Percentiles rank a stretch among this genome's conserved stretches.
Evolutionary conservation across 2,113 vertebrate species (phyloP).

Genomic region (Pleuronectes platessa): DNA sequence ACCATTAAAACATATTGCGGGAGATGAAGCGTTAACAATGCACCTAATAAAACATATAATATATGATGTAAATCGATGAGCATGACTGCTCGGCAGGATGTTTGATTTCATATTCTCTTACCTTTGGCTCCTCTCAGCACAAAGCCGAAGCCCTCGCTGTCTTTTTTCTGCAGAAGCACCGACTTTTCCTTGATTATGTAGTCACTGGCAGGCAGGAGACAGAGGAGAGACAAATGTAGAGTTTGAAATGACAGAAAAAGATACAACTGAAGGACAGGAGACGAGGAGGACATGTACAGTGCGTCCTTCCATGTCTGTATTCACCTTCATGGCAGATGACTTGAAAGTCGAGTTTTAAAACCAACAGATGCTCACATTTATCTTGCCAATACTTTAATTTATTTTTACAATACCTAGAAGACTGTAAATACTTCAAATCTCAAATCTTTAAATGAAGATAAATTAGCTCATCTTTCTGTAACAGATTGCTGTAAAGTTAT

Average conservation of each 20-base stretch:
- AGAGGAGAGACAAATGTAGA: conserved; percentile 10
- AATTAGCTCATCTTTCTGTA: neutral
- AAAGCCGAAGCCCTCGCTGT: conserved; percentile 95
- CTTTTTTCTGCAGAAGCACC: conserved; percentile 93
- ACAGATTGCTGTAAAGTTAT: neutral
- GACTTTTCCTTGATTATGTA: conserved; percentile 97
- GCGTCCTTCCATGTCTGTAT: neutral
- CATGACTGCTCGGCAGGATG: neutral
- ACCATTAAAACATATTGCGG: neutral
- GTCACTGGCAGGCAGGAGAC: conserved; percentile 80
- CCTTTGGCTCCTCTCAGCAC: conserved; percentile 95
- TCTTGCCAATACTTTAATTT: too few relatives aligned
- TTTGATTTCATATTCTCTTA: conserved; percentile 66
- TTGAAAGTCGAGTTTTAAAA: conserved; percentile 10
- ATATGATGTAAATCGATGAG: neutral
- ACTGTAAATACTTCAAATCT: neutral
- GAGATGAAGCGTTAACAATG: neutral
- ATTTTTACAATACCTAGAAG: too few relatives aligned
- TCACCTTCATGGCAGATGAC: neutral
- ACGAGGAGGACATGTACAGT: neutral
- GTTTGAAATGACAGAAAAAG: neutral
- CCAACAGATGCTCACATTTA: neutral
- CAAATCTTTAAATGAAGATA: neutral
- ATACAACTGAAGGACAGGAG: conserved; percentile 6
- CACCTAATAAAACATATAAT: neutral